Base-by-base conservation (phyloP, 2,888 invertebrate species). In the Trichacis sp. region DNA sequence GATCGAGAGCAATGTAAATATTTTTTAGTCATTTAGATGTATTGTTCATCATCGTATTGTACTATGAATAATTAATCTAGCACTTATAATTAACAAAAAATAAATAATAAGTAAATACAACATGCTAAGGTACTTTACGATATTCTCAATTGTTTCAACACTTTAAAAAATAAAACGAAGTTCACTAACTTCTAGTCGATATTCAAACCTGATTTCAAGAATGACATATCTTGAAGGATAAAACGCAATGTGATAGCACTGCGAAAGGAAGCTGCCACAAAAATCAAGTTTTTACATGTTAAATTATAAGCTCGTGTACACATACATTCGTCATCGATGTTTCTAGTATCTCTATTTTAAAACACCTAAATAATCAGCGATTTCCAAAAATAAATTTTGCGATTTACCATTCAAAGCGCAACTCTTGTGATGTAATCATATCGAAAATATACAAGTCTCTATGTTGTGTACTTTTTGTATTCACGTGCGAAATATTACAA, bases 221-320 rank as follows among this genome's bases (percentile, higher is more conserved):
- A 40, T n/a, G 11, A n/a, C 1, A 1, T 33, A n/a, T n/a, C n/a
- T n/a, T n/a, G n/a, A n/a, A n/a, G n/a, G n/a, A n/a, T n/a, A n/a
- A n/a, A n/a, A n/a, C n/a, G 1, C 9, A 38, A 50, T 46, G 9
- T 0, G 11, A 46, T 1, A 8, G 36, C 36, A 50, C n/a, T 19
- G 12, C 9, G n/a, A 50, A n/a, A 17, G 1, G 36, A 33, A 50
- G 9, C 15, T 11, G 12, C 40, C 15, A 51, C 29, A n/a, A n/a
- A n/a, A n/a, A n/a, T n/a, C n/a, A n/a, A n/a, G n/a, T n/a, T 12
- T 2, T n/a, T 9, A 50, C 9, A 24, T 51, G 11, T 51, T 18
- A 17, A 51, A 36, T 51, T 38, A 38, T 40, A 51, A 40, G 20
- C 51, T 20, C 12, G n/a, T 20, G 14, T 14, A 36, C 24, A 24